These are phyloP conservation scores for Halesus radiatus DNA, from an alignment of 1,140 invertebrate species.

Conservation along the genomic window DNA sequence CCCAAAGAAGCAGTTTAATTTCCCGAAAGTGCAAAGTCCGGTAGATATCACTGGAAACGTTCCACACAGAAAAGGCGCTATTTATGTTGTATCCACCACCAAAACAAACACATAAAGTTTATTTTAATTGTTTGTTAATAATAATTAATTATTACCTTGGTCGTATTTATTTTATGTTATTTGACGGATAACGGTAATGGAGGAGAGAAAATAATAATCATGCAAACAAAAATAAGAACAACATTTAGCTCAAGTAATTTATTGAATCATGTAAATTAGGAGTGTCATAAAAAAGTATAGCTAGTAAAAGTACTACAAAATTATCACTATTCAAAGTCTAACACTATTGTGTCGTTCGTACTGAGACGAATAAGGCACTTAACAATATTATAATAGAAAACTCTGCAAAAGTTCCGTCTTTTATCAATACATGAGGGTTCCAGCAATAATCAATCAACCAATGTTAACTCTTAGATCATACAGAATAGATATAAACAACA, in stretches of 20 bases:
- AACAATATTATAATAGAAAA: conserved; percentile 14
- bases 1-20: conserved; percentile 17
- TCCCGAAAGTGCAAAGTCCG: neutral
- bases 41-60: neutral
- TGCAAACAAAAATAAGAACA: conserved; percentile 51
- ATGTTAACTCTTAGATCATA: no score
- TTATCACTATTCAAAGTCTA: conserved; percentile 33
- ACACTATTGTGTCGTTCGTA: neutral
- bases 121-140: neutral
- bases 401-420: conserved; percentile 18
- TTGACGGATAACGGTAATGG: neutral
- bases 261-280: conserved; percentile 36
- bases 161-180: neutral
- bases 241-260: conserved; percentile 44
- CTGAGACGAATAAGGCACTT: neutral
- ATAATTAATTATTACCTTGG: neutral
- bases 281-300: conserved; percentile 44
- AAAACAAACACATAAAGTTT: neutral
- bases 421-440: conserved; percentile 26
- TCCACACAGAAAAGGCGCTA: neutral
- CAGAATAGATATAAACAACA: conserved; percentile 1
- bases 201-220: conserved; percentile 25
- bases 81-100: neutral
- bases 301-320: conserved; percentile 41
- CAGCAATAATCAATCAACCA: neutral